Base-by-base conservation (phyloP, 1,140 invertebrate species). In the Zaprionus inermis region DNA sequence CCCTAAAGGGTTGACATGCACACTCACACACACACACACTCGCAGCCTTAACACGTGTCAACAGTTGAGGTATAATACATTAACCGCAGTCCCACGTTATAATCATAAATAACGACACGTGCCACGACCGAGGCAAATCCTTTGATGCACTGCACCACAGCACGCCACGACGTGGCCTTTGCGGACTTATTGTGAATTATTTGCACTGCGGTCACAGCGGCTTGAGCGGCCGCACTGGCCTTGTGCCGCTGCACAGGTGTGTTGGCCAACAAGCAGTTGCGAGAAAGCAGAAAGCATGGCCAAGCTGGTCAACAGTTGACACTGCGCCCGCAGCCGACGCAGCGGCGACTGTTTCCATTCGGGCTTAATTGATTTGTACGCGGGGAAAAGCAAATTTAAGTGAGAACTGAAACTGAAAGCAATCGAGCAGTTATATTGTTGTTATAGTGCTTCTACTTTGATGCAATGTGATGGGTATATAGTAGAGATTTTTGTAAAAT, bases 161-260 rank as follows among this genome's bases (percentile, higher is more conserved):
- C 16, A 34, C 34, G 32, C 32, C 5, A n/a, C 24, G 24, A 5
- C 24, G 5, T 28, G 11, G 58, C 12, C 38, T 22, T 59, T 24
- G 28, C 36, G 67, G 76, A 68, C 77, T 83, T 83, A 88, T 75
- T 69, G 77, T 89, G 84, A 88, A 78, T 84, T 89, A 88, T 88
- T 84, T 89, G 83, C 68, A 78, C 72, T 75, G 80, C 70, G 84
- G 70, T 71, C 38, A 70, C 38, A 70, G 66, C 36, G 30, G 59
- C 56, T 64, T 67, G n/a, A 55, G 55, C 36, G 69, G 41, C 71
- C 0, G 3, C 38, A 11, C 34, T 36, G 34, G 34, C 34, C 34
- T 36, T 12, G 34, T 10, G 34, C 34, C n/a, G 12, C 5, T 38
- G 36, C 12, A 7, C 38, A 16, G 38, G 2, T 41, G 38, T 44